A percentile compares a stretch with the other conserved stretches of the same genome.
These are phyloP conservation scores for Pterocles orientalis DNA, from an alignment of 2,113 vertebrate genomes.

Conservation along the genomic window DNA sequence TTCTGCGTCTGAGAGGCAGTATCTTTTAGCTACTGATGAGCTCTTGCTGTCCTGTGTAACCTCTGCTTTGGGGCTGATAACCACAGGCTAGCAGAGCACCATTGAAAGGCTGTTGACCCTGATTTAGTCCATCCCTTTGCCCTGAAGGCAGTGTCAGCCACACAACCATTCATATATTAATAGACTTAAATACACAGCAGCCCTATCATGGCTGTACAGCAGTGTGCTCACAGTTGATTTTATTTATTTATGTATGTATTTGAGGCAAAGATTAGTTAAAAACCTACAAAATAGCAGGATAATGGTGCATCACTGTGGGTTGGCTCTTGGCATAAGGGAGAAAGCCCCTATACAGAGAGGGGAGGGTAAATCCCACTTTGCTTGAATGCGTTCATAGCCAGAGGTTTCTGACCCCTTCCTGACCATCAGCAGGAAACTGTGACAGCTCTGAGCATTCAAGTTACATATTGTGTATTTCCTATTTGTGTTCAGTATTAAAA, in stretches of 20 bases:
- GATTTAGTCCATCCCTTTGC: not conserved
- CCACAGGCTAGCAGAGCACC: not conserved
- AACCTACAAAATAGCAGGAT: not conserved
- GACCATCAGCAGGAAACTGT: not conserved
- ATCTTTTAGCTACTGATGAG: not conserved
- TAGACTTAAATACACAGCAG: not conserved
- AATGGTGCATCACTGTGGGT: not conserved
- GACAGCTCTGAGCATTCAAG: not conserved
- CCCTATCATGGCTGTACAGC: constrained; percentile 5
- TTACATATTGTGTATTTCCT: not conserved
- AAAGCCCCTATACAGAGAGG: not conserved
- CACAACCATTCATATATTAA: not conserved
- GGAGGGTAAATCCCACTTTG: not conserved
- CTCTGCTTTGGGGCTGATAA: not conserved
- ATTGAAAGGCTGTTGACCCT: not conserved
- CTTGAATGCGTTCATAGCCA: not conserved
- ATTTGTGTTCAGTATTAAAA: not conserved
- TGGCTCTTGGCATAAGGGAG: not conserved
- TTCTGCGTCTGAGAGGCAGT: not conserved
- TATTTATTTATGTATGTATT: not conserved
- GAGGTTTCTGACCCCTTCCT: not conserved
- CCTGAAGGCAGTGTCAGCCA: constrained; percentile 17
- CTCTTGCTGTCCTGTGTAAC: not conserved
- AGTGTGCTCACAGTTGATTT: not conserved
- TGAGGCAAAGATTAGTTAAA: not conserved